Base-by-base conservation (phyloP, 2,888 invertebrate species). In the Cordilura impudica region DNA sequence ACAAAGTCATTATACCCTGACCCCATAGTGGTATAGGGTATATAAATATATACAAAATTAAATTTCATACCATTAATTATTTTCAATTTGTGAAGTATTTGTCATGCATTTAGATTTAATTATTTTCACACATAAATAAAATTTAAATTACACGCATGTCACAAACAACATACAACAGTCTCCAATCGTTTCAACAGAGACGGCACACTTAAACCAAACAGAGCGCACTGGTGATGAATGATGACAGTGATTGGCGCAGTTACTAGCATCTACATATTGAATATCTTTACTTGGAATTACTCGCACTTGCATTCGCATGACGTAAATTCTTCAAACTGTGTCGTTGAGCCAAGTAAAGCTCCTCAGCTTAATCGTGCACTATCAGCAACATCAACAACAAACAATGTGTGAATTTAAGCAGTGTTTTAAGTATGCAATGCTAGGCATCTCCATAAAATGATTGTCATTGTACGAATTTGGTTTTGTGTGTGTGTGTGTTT, bases 111-210 rank as follows among this genome's bases (percentile, higher is more conserved):
- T 72, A 43, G 31, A 75, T 75, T 79, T 75, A 79, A 79, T 66
- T 66, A 67, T 79, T 67, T 79, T 79, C 79, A 75, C 79, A 79
- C 79, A 79, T 79, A 79, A 79, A 79, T 79, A 75, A 75, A 71
- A 79, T 75, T 74, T 72, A 71, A 79, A 79, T 75, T 79, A 75
- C 67, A 79, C 75, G 75, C 79, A 79, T 79, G 66, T 72, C 63
- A 66, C 60, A 67, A 12, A 35, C 29, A 39, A 23, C 63, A 69
- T 49, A 45, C 23, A 60, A 10, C 47, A 18, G n/a, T 8, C 51
- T 51, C 14, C 51, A 39, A 39, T 14, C 51, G 23, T 51, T 51
- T 23, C n/a, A 39, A 19, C 26, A 56, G 49, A 54, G 29, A 47
- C 45, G 31, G 21, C 47, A 16, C 45, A 54, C 43, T 58, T 35